Evolutionary conservation across 2,797 vertebrate genomes (phyloP), one percentile per base, ranked within the genome.

Genomic region (Synaphobranchus kaupii): DNA sequence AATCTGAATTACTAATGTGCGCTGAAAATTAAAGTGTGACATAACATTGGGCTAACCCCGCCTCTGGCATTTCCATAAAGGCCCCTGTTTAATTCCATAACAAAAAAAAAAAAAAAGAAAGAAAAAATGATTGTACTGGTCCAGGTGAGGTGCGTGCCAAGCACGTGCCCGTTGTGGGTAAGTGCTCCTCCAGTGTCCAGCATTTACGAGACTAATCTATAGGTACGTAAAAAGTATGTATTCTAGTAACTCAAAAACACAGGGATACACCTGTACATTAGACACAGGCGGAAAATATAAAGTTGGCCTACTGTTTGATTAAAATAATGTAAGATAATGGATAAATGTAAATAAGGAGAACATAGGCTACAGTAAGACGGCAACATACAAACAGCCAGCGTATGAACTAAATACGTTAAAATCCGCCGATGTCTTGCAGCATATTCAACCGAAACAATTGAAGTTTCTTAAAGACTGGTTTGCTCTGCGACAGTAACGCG

Each of bases 81-180:
- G 86, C 89, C 91, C 87, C 92, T 91, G 88, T 94, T 92, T 93
- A 92, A 66, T n/a, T 66, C 60, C 60, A n/a, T 66, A 66, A 66
- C 60, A 63, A 25, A 63, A 63, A 63, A 25, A 63, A 7, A 63
- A 12, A 56, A 10, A 63, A 25, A 63, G 60, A 63, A 25, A 63
- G 58, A 60, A 22, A 60, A 92, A 73, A 91, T 89, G 88, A 87
- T 89, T 89, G 84, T 39, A 86, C 34, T 66, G 83, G 90, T 81
- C 92, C 90, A 85, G 93, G 94, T 93, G 93, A 86, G 91, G 88
- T 80, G 68, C 20, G 47, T 86, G 91, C 92, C 92, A 94, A 93
- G 93, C 94, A 93, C 92, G 88, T 90, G 90, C 88, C 92, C 88
- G 83, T 92, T 93, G 66, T 81, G n/a, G 8, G 39, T 1, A 92